Evolutionary conservation across 2,888 invertebrate genomes (phyloP), one percentile per base, ranked within the genome.

Genomic region (Heteropelma amictum): DNA sequence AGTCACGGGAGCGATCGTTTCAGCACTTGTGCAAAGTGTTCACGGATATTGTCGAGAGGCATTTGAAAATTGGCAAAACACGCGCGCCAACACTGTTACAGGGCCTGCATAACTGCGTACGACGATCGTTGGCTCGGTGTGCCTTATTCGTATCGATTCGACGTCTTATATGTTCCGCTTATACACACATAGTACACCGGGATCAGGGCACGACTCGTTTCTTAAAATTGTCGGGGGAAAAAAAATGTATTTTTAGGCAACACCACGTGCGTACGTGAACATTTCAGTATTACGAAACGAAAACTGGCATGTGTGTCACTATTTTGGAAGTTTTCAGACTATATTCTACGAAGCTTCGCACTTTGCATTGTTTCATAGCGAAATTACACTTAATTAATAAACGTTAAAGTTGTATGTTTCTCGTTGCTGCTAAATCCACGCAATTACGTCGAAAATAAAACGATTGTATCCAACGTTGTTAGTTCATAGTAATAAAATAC

Each of bases 11-110:
- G 76, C 68, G 76, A 79, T 51, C 42, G 60, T 54, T 79, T 80
- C 63, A 80, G 77, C 64, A 79, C 74, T 49, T 79, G 76, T 54
- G 75, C 69, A 58, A 77, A 75, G 42, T 77, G 79, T 35, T 77
- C 79, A 3, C 72, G 73, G 35, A 79, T 76, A 30, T 38, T 72
- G 51, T 74, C 77, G 10, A 77, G 58, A 56, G 60, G 54, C 30
- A 53, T 71, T 53, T 63, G 58, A 76, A 65, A 54, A 61, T 17
- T 40, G 12, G 7, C 33, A 14, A 7, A 3, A 35, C 30, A 14
- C 5, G 5, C 8, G 14, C 14, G n/a, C n/a, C n/a, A n/a, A n/a
- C n/a, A n/a, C 42, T 28, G 12, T 12, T 1, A 2, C 6, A 30
- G 10, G 30, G 30, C 30, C 6, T n/a, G n/a, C n/a, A n/a, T n/a